Base-by-base conservation (phyloP, 2,888 invertebrate genomes). In the Chorisops tibialis region DNA sequence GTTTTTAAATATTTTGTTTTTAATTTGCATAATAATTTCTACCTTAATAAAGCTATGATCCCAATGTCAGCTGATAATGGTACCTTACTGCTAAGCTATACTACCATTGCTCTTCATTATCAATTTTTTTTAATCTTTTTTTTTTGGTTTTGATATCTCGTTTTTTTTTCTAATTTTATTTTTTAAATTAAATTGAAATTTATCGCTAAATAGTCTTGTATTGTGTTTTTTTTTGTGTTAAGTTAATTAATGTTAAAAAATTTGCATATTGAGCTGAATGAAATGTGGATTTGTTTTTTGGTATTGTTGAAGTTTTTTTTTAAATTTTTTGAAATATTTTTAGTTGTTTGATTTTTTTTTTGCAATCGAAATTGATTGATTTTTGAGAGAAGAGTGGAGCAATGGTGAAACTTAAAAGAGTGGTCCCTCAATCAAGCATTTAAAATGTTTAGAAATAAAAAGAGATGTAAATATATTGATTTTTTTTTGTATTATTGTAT, bases 21-120 rank as follows among this genome's bases (percentile, higher is more conserved):
- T 54, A n/a, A 41, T 54, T 45, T 45, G 18, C 24, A 30, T 56
- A 56, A 45, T 56, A 59, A 59, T 59, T 56, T 64, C 65, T 66
- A 66, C 70, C 70, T 81, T 83, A 77, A 84, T 85, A 85, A 85
- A 85, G 85, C 85, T 85, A 83, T 84, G 82, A 81, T 80, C 84
- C 85, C 83, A 79, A 82, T 77, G 76, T 79, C 79, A 79, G 79
- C 79, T 79, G 79, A 79, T 78, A 77, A 74, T 78, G 77, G 78
- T 76, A 77, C 78, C 78, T 75, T 77, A 77, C 76, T 74, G 76
- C 77, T 78, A 78, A 78, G 77, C 73, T 69, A 71, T 73, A 73
- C 76, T 76, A 78, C 77, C 78, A 77, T 74, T 78, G 78, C 78
- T 73, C n/a, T n/a, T n/a, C n/a, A n/a, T n/a, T 75, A 49, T 49